Percentiles rank a stretch among this genome's conserved stretches.
phyloP scores from a whole-genome alignment of 1,140 invertebrate genomes.

The Tetramorium alpestre region DNA sequence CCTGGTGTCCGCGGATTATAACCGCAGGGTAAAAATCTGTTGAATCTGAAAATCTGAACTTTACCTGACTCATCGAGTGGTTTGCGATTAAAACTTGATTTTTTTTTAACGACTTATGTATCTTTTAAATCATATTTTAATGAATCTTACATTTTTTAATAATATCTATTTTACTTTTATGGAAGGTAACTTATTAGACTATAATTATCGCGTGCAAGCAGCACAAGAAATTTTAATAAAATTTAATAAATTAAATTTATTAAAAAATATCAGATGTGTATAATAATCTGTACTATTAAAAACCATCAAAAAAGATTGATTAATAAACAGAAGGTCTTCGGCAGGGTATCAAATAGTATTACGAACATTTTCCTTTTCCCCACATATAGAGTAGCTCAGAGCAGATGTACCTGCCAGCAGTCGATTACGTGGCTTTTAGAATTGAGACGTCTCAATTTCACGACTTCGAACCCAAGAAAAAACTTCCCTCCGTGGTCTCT shows the following conservation, averaged over 20 bases:
- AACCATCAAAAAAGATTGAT: neutral
- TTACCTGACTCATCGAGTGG: constrained; percentile 3
- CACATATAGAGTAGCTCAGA: constrained; percentile 33
- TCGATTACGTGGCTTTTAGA: constrained; percentile 83
- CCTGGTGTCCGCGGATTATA: constrained; percentile 55
- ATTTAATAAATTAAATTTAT: neutral
- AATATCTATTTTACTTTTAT: neutral
- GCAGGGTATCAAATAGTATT: neutral
- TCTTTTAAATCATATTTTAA: neutral
- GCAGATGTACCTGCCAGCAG: constrained; percentile 83
- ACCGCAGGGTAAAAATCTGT: constrained; percentile 46
- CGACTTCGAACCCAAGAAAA: constrained; percentile 75
- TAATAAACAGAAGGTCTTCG: constrained; percentile 7
- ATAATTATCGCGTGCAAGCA: neutral
- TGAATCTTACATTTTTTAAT: neutral
- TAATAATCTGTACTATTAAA: neutral
- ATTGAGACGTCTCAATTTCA: constrained; percentile 85
- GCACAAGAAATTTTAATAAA: neutral
- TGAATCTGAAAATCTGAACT: no score
- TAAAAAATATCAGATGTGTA: neutral
- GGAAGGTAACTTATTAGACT: neutral
- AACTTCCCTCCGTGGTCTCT: constrained; percentile 71
- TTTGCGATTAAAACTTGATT: constrained; percentile 16
- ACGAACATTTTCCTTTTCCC: constrained; percentile 5
- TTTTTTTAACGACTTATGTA: neutral